phyloP scores from a whole-genome alignment of 1,140 invertebrate genomes.

The Drosophila teissieri region DNA sequence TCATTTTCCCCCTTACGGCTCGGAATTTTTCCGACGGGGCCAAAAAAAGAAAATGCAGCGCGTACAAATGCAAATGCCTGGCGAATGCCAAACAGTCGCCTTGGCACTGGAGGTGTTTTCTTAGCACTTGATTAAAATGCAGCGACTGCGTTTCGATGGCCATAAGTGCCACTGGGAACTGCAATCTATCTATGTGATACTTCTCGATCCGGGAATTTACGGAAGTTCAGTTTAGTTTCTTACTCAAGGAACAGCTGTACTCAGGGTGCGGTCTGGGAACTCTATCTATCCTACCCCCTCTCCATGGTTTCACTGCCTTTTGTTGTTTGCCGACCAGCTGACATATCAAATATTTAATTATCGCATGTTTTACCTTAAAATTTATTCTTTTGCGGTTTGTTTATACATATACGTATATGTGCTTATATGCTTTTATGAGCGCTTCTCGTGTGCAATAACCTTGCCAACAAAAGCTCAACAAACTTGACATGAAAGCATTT shows the following conservation, averaged over 20 bases:
- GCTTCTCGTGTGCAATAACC: slow-evolving; percentile 68
- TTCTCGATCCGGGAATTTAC: slow-evolving; percentile 62
- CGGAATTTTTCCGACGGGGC: slow-evolving; percentile 23
- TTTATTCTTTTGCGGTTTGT: slow-evolving; percentile 55
- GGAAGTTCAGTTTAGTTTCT: slow-evolving; percentile 64
- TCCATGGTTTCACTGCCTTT: slow-evolving; percentile 26
- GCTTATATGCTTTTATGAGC: slow-evolving; percentile 21
- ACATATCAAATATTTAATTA: slow-evolving; percentile 71
- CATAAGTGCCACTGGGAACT: slow-evolving; percentile 23
- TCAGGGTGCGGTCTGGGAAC: slow-evolving; percentile 29
- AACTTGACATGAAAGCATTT: slow-evolving; percentile 59
- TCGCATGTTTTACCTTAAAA: slow-evolving; percentile 50
- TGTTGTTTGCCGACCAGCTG: slow-evolving; percentile 60
- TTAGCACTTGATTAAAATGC: slow-evolving; percentile 64
- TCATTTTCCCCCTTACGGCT: slow-evolving; percentile 25
- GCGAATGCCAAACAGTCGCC: slow-evolving; percentile 36
- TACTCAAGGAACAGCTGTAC: slow-evolving; percentile 1
- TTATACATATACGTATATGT: slow-evolving; percentile 6
- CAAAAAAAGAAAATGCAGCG: slow-evolving; percentile 15
- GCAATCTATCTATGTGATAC: slow-evolving; percentile 36
- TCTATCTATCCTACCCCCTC: background rate
- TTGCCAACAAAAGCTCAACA: slow-evolving; percentile 49
- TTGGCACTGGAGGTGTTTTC: slow-evolving; percentile 44
- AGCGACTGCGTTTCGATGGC: slow-evolving; percentile 45
- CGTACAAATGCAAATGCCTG: slow-evolving; percentile 49